Conservation (phyloP, 2,888 invertebrate genomes). For the Cancer borealis region DNA sequence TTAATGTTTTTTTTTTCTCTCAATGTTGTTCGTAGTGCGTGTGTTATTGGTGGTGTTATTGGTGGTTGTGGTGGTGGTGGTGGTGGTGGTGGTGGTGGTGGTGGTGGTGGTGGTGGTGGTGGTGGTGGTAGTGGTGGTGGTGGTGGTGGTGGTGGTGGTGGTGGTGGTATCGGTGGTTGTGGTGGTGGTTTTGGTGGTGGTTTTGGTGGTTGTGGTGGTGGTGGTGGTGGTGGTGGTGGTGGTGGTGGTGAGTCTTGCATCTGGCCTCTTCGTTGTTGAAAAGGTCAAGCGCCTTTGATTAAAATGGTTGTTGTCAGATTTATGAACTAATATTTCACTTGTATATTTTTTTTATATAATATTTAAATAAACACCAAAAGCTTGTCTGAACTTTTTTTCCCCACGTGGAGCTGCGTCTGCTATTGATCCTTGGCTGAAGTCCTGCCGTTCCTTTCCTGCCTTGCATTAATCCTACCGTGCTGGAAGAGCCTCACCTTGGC, state of each 20-base stretch:
- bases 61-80: neutral
- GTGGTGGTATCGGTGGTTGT: neutral
- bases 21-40: neutral
- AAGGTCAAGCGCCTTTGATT: neutral
- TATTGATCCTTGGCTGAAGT: neutral
- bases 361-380: neutral
- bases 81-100: constrained; percentile 14
- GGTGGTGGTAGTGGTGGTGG: neutral
- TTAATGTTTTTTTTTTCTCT: neutral
- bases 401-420: neutral
- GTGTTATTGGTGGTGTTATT: neutral
- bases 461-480: neutral
- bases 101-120: constrained; percentile 21
- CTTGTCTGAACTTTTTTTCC: neutral
- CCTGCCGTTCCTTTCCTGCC: neutral
- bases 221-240: constrained; percentile 21
- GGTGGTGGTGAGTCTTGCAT: constrained; percentile 22
- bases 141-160: neutral
- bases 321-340: neutral
- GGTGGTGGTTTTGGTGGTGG: neutral
- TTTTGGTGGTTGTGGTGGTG: neutral
- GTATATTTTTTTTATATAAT: neutral
- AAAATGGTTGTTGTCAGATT: neutral
- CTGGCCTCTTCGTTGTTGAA: neutral
- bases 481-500: neutral